Evolutionary conservation across 2,888 invertebrate species (phyloP).

Genomic region (Amphimallon solstitiale): DNA sequence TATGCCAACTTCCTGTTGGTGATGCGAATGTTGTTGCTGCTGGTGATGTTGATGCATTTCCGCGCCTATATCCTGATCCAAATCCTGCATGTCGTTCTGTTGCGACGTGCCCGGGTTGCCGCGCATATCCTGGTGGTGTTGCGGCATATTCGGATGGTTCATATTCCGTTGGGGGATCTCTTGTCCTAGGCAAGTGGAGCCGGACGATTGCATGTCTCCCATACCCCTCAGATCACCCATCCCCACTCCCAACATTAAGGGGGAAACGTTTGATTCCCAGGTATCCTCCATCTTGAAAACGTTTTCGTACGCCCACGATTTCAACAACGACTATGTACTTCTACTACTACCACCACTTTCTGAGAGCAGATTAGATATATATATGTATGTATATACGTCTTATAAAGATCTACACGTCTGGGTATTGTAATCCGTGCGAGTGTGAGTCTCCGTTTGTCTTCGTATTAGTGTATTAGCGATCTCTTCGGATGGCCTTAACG

Average conservation of each 20-base stretch:
- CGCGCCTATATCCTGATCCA: slow-evolving; percentile 54
- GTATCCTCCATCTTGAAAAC: slow-evolving; percentile 61
- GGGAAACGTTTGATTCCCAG: slow-evolving; percentile 63
- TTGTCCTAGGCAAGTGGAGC: slow-evolving; percentile 46
- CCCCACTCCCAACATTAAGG: slow-evolving; percentile 63
- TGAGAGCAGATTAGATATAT: no score
- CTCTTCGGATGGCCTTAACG: no score
- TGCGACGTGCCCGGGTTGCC: slow-evolving; percentile 46
- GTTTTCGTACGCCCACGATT: slow-evolving; percentile 47
- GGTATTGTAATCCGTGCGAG: no score
- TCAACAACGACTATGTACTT: not conserved
- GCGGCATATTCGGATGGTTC: slow-evolving; percentile 52
- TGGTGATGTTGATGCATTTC: slow-evolving; percentile 47
- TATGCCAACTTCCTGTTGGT: slow-evolving; percentile 46
- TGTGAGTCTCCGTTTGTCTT: no score
- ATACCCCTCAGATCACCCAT: slow-evolving; percentile 57
- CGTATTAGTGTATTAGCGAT: no score
- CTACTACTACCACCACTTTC: no score
- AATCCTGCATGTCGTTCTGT: slow-evolving; percentile 51
- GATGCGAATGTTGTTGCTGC: slow-evolving; percentile 47
- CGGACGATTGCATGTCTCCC: slow-evolving; percentile 55
- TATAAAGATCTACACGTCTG: no score
- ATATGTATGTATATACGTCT: no score
- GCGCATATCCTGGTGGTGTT: slow-evolving; percentile 51
- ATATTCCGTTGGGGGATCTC: slow-evolving; percentile 51